These are phyloP conservation scores for Agrotis segetum DNA, from an alignment of 2,888 invertebrate genomes.

Conservation along the genomic window DNA sequence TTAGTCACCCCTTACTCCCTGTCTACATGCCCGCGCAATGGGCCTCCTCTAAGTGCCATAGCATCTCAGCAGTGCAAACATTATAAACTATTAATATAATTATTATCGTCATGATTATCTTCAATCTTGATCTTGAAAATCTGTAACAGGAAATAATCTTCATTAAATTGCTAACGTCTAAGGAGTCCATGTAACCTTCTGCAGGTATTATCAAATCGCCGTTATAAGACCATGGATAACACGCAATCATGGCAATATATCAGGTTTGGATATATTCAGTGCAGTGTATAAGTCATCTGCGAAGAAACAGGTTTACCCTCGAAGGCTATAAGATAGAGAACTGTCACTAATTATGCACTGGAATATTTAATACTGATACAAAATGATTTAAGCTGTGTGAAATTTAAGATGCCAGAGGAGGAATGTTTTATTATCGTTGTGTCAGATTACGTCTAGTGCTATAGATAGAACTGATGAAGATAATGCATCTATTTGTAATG, in stretches of 20 bases:
- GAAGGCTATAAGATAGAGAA: conserved; percentile 44
- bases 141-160: not conserved
- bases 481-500: not conserved
- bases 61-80: no score
- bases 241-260: conserved; percentile 41
- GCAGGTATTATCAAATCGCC: conserved; percentile 20
- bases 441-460: not conserved
- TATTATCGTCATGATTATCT: not conserved
- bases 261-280: conserved; percentile 46
- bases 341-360: conserved; percentile 59
- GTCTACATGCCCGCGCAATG: no score
- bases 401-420: conserved; percentile 30
- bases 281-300: conserved; percentile 42
- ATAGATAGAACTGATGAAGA: not conserved
- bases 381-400: conserved; percentile 47
- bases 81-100: no score
- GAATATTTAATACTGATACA: conserved; percentile 52
- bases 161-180: not conserved
- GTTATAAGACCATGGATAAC: conserved; percentile 26
- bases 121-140: not conserved
- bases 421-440: conserved; percentile 12
- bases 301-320: conserved; percentile 53
- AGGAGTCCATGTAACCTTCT: conserved; percentile 9
- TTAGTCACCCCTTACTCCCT: no score
- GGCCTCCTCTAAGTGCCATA: no score